Percentiles rank a stretch among this genome's conserved stretches.
These are phyloP conservation scores for Philantomba maxwellii DNA, from an alignment of 2,113 vertebrate genomes.

Conservation along the genomic window DNA sequence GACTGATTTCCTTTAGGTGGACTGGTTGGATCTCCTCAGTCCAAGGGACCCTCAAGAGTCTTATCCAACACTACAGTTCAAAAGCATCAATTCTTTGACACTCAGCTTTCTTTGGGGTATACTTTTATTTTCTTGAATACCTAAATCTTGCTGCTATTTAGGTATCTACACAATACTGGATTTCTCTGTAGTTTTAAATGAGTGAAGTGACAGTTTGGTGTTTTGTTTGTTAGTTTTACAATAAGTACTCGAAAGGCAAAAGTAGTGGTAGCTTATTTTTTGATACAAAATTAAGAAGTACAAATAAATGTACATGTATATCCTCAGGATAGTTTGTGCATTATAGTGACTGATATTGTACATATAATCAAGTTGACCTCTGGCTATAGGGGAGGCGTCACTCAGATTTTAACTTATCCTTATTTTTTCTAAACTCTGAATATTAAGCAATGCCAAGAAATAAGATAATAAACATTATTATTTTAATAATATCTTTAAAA, in stretches of 20 bases:
- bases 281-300: not conserved
- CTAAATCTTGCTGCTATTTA: not conserved
- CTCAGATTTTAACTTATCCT: not conserved
- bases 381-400: not conserved
- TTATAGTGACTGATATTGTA: not conserved
- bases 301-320: not conserved
- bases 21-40: not conserved
- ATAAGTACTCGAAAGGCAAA: not conserved
- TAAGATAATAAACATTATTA: not conserved
- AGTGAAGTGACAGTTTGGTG: not conserved
- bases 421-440: conserved; percentile 42
- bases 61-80: not conserved
- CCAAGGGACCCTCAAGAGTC: not conserved
- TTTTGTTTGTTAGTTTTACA: not conserved
- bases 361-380: not conserved
- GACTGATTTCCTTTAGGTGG: not conserved
- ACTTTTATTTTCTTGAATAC: not conserved
- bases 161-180: not conserved
- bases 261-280: not conserved
- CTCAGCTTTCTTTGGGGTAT: not conserved
- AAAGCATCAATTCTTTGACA: not conserved
- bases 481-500: conserved; percentile 8
- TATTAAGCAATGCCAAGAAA: conserved; percentile 17
- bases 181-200: not conserved
- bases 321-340: not conserved